These are phyloP conservation scores for Chrysina gloriosa DNA, from an alignment of 2,888 invertebrate genomes.

Conservation along the genomic window DNA sequence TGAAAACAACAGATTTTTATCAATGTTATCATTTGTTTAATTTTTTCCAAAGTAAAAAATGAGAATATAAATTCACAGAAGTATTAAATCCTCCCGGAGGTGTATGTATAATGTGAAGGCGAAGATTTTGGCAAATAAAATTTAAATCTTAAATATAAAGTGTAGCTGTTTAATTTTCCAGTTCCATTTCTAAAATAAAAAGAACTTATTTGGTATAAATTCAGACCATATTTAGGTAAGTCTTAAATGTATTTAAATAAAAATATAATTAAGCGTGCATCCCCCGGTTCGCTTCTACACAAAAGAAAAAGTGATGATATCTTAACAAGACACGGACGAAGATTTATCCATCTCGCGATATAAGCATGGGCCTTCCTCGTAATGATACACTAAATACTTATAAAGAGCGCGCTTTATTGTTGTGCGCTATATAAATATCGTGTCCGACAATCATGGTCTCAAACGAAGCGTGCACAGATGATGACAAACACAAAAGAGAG, in stretches of 20 bases:
- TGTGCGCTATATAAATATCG: constrained; percentile 54
- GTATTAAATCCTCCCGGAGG: no score
- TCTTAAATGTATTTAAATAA: constrained; percentile 8
- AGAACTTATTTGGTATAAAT: no score
- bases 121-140: no score
- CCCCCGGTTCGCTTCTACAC: background rate
- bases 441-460: constrained; percentile 58
- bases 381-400: constrained; percentile 35
- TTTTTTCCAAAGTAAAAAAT: no score
- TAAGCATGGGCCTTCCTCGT: background rate
- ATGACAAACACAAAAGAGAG: constrained; percentile 52
- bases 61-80: no score
- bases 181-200: no score
- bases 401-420: constrained; percentile 40
- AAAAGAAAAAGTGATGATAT: constrained; percentile 16
- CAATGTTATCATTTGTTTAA: no score
- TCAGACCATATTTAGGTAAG: background rate
- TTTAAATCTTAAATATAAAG: no score
- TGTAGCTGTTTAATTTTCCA: no score
- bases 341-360: background rate
- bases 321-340: constrained; percentile 27
- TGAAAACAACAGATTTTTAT: no score
- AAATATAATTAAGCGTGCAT: constrained; percentile 11
- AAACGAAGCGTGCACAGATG: constrained; percentile 57
- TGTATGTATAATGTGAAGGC: no score